phyloP scores from a whole-genome alignment of 2,113 vertebrate genomes.

The Ploceus nigricollis region DNA sequence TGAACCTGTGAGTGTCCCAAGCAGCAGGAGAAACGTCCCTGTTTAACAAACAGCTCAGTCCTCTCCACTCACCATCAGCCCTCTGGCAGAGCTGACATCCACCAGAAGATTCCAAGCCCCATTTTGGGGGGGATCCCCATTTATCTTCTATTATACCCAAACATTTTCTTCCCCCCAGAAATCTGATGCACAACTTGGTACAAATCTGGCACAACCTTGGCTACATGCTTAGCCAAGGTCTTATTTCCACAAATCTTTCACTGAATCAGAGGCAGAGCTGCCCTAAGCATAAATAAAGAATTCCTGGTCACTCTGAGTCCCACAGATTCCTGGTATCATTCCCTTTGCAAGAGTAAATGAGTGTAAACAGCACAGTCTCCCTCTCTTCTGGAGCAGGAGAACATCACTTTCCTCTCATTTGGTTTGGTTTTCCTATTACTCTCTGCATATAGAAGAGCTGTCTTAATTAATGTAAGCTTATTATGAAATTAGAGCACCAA shows the following conservation, averaged over 20 bases:
- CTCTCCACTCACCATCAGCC: neutral
- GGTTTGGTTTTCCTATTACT: conserved; percentile 5
- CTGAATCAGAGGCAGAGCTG: neutral
- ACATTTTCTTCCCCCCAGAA: neutral
- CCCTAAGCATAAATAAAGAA: neutral
- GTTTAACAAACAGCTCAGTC: neutral
- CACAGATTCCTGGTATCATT: neutral
- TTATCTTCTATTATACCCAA: neutral
- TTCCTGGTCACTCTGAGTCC: neutral
- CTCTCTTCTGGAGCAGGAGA: neutral
- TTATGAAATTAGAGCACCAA: conserved; percentile 49
- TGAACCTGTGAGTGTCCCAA: neutral
- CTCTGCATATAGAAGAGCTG: conserved; percentile 2
- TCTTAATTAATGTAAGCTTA: conserved; percentile 58
- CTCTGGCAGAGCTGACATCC: neutral
- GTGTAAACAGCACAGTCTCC: neutral
- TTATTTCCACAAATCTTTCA: neutral
- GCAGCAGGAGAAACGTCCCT: neutral
- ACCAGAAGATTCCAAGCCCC: neutral
- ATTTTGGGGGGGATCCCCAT: neutral
- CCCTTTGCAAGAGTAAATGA: neutral
- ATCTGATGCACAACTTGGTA: neutral
- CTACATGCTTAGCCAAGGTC: neutral
- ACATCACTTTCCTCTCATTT: neutral
- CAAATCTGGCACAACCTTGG: neutral